Evolutionary conservation across 2,113 vertebrate species (phyloP), one percentile per base, ranked within the genome.

Genomic region (Rhabdomys dilectus): DNA sequence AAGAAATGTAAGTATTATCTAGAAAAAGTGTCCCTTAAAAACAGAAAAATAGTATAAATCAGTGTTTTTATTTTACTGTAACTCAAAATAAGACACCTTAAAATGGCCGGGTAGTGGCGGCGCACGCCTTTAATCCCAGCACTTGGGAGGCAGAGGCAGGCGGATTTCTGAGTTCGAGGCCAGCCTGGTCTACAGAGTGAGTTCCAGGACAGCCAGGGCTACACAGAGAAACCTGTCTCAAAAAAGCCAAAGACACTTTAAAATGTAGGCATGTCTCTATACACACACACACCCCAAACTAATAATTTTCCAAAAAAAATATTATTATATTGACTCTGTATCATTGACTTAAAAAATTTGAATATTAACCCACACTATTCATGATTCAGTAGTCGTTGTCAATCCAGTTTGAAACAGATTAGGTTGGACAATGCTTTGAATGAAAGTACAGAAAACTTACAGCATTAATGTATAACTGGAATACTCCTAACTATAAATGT

Each of bases 401-500:
- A 94, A 85, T 77, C 10, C 31, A 88, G 51, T 94, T 45, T 92
- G 45, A 95, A 96, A 95, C 92, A 88, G 34, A 92, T 17, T 87
- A 85, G 39, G 10, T 31, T 95, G 42, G 48, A 88, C 3, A 93
- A 64, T 64, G 90, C n/a, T 86, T 85, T 39, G 42, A 24, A 36
- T 82, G 88, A 31, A 96, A 56, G 34, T 58, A 96, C 3, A 92
- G 51, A 16, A 94, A 91, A 91, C 68, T 10, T 72, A 3, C 92
- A 96, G 6, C 68, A 3, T 62, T 93, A 92, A 87, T 22, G 31
- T 81, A 92, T 78, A 95, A 91, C 3, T 87, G 42, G 48, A 93
- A 85, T 90, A 93, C 90, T 86, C 24, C 26, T 39, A 96, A 88
- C 21, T 15, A 77, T 39, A 96, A 92, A 66, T 72, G 29, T 22